Evolutionary conservation across 2,888 invertebrate genomes (phyloP).

Genomic region (Drosophila robusta): DNA sequence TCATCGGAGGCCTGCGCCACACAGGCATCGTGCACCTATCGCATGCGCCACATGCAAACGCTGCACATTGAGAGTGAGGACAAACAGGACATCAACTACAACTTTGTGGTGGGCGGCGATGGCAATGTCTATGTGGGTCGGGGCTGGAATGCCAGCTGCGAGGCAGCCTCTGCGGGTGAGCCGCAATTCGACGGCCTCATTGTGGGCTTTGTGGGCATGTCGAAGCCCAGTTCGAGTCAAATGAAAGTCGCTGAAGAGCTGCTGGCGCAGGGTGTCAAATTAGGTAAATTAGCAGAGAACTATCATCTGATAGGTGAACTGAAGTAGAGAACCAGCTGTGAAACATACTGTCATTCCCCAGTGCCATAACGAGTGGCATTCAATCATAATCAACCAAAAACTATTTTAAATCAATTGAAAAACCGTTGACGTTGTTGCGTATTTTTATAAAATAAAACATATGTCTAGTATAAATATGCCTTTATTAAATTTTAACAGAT

Average conservation of each 20-base stretch:
- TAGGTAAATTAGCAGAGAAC: conserved; percentile 87
- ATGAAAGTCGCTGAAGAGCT: conserved; percentile 87
- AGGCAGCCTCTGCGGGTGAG: conserved; percentile 69
- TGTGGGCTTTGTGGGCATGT: conserved; percentile 89
- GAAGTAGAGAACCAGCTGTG: conserved; percentile 85
- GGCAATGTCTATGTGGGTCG: conserved; percentile 90
- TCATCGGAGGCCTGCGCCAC: conserved; percentile 41
- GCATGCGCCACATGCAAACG: conserved; percentile 87
- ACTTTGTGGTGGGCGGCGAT: conserved; percentile 91
- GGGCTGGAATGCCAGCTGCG: conserved; percentile 90
- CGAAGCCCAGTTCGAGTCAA: conserved; percentile 85
- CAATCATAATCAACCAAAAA: conserved; percentile 17
- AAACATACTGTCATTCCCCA: background rate
- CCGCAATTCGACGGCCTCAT: conserved; percentile 86
- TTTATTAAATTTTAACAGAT: conserved; percentile 62
- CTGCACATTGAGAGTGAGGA: conserved; percentile 88
- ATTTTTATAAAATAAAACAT: conserved; percentile 1
- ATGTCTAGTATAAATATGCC: conserved; percentile 61
- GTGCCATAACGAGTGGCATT: conserved; percentile 5
- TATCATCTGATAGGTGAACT: conserved; percentile 89
- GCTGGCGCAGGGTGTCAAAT: conserved; percentile 87
- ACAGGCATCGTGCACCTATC: conserved; percentile 86
- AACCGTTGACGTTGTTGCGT: conserved; percentile 56
- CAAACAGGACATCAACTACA: conserved; percentile 90
- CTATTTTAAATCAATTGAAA: conserved; percentile 8